Conservation (phyloP, 1,140 invertebrate genomes). For the Paracyclopina nana region DNA sequence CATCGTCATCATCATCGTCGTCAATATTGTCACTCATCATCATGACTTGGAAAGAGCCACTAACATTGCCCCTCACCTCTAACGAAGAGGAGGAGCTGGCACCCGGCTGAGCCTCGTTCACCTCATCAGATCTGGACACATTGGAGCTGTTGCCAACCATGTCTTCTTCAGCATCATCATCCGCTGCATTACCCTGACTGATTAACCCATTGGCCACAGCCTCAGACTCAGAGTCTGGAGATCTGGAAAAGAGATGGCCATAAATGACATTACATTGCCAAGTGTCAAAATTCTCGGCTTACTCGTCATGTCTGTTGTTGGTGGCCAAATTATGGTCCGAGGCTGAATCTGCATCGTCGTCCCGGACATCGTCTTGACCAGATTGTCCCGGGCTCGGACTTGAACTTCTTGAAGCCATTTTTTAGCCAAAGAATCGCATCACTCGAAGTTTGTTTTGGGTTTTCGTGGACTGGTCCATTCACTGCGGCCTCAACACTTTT, state of each 20-base stretch:
- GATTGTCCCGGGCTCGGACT: neutral
- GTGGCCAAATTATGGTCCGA: no score
- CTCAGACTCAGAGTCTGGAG: neutral
- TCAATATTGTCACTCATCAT: no score
- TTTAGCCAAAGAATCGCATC: no score
- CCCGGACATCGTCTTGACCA: neutral
- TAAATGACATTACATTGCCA: neutral
- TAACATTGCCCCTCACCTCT: neutral
- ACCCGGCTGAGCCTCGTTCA: neutral
- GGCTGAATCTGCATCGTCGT: neutral
- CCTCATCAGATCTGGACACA: neutral
- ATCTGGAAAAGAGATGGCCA: neutral
- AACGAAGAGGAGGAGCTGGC: neutral
- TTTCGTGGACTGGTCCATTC: no score
- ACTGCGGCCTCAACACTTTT: no score
- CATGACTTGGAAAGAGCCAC: neutral
- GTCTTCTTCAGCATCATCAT: neutral
- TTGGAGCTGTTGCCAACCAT: neutral
- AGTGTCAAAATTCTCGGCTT: neutral
- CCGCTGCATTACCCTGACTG: no score
- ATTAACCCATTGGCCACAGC: neutral
- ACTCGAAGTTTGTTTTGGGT: no score
- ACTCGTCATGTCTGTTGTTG: no score
- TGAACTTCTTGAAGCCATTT: no score
- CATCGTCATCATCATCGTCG: neutral